These are phyloP conservation scores for Clunio marinus DNA, from an alignment of 2,888 invertebrate genomes.

Conservation along the genomic window DNA sequence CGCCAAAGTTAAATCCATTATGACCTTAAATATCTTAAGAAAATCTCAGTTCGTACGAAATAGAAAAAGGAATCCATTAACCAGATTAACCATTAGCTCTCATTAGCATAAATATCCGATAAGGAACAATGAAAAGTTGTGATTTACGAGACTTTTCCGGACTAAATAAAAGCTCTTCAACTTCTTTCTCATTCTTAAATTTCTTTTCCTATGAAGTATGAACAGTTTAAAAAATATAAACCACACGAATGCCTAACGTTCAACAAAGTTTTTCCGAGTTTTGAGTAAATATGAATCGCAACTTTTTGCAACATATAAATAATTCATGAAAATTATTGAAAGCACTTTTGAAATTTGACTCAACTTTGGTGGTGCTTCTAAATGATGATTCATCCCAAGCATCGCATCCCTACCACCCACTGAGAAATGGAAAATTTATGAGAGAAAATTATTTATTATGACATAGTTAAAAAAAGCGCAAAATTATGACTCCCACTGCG, in stretches of 20 bases:
- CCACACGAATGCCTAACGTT: too few species aligned
- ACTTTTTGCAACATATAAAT: not conserved
- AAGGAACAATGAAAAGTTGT: not conserved
- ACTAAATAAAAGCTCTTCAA: too few species aligned
- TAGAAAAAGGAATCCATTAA: not conserved
- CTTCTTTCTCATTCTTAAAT: too few species aligned
- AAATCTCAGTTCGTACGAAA: too few species aligned
- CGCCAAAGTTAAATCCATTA: too few species aligned
- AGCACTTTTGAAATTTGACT: not conserved
- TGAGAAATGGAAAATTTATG: conserved; percentile 7
- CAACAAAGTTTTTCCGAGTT: too few species aligned
- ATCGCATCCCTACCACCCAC: not conserved
- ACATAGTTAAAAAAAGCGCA: not conserved
- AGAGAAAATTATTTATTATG: conserved; percentile 32
- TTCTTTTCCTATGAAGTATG: too few species aligned
- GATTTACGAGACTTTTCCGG: not conserved
- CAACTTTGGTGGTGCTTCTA: not conserved
- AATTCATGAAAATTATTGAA: conserved; percentile 11
- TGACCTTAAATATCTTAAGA: too few species aligned
- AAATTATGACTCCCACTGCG: conserved; percentile 18
- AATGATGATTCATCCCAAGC: not conserved
- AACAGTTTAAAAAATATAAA: too few species aligned
- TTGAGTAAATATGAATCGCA: too few species aligned
- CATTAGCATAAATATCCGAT: not conserved
- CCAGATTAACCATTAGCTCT: not conserved